Evolutionary conservation across 2,888 invertebrate species (phyloP), one percentile per base, ranked within the genome.

Genomic region (Gari tellinella): DNA sequence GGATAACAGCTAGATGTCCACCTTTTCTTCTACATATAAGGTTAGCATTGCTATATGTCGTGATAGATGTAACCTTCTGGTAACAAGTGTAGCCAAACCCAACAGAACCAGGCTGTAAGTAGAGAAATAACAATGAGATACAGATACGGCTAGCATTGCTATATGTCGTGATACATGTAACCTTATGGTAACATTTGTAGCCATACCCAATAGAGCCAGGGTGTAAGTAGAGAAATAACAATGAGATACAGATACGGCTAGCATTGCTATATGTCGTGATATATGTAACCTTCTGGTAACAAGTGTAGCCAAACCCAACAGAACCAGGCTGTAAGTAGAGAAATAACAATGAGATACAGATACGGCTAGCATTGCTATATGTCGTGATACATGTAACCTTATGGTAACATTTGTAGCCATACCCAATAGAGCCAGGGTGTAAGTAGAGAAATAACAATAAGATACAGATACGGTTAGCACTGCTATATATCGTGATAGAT

Each of bases 1-100:
- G 81, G 14, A 86, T 63, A 2, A 82, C 81, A 17, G 82, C 86
- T 21, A 86, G 66, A 19, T 80, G 67, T 1, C 85, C 88, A 19
- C 78, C 72, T 4, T 40, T 45, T 8, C 25, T 26, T 21, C 26
- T 41, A 58, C 87, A 87, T 23, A 40, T 48, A 2, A 17, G n/a
- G 51, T 82, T 72, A 0, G 87, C 85, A 12, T 66, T 75, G 1
- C 5, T 3, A 85, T 83, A 86, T 0, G 82, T 51, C 19, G 62
- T 58, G 2, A 49, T 51, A 0, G 62, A 40, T 17, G 37, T 43
- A 12, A 67, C 64, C 25, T 84, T 53, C 38, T 65, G 66, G 66
- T 79, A 86, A 45, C 84, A 86, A 8, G 63, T 70, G n/a, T 72
- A 70, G 3, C 83, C 82, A 37, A 66, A 77, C 0, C 52, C 60